Conservation (phyloP, 2,797 vertebrate genomes). For the Fistularia tabacaria region DNA sequence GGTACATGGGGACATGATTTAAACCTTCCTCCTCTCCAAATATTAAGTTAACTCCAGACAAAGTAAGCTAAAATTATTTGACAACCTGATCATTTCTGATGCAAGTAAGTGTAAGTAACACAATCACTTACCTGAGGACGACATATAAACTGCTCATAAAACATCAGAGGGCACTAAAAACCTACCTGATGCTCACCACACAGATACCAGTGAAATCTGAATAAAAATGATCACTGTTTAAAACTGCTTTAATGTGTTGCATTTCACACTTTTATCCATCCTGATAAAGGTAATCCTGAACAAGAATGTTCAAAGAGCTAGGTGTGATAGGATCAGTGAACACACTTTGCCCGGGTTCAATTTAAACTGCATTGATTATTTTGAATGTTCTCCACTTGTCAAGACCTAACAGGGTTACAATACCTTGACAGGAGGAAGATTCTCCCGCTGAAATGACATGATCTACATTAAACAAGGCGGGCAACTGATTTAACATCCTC, state of each 20-base stretch:
- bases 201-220: not conserved
- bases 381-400: not conserved
- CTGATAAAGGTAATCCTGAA: constrained; percentile 11
- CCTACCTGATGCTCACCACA: constrained; percentile 44
- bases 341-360: not conserved
- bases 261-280: not conserved
- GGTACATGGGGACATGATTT: constrained; percentile 6
- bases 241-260: too few relatives aligned
- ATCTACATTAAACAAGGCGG: too few relatives aligned
- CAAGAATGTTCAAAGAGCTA: constrained; percentile 18
- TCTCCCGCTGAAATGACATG: too few relatives aligned
- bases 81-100: constrained; percentile 40
- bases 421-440: not conserved
- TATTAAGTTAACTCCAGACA: constrained; percentile 19
- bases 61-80: constrained; percentile 26
- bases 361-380: not conserved
- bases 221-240: too few relatives aligned
- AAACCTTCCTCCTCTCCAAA: constrained; percentile 11
- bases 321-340: not conserved
- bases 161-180: constrained; percentile 73
- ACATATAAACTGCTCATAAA: constrained; percentile 23
- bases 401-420: constrained; percentile 7
- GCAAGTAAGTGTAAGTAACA: constrained; percentile 45
- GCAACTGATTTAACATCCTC: too few relatives aligned
- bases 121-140: constrained; percentile 27